Evolutionary conservation across 2,888 invertebrate species (phyloP).

Genomic region (Elmis aenea): DNA sequence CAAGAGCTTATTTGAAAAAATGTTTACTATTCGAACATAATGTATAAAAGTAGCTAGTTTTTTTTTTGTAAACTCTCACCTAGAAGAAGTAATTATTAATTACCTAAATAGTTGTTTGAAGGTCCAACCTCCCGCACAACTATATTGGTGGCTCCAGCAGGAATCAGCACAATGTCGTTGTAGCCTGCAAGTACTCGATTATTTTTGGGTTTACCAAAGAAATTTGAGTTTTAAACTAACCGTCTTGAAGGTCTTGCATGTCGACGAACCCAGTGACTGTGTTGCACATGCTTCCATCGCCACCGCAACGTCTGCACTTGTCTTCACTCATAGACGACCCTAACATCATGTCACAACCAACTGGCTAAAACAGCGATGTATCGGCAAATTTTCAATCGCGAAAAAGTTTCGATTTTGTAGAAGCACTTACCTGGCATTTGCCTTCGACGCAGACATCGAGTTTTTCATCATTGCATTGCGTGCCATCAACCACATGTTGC

Average conservation of each 20-base stretch:
- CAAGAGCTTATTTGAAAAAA: too few relatives aligned
- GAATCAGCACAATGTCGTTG: conserved; percentile 85
- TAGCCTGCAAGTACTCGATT: conserved; percentile 61
- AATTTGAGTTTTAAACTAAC: conserved; percentile 46
- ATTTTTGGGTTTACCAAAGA: neutral
- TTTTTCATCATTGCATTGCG: conserved; percentile 73
- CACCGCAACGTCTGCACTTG: conserved; percentile 88
- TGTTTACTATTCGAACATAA: too few relatives aligned
- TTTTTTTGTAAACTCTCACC: too few relatives aligned
- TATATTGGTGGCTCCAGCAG: conserved; percentile 90
- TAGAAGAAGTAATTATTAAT: too few relatives aligned
- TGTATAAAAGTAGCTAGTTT: too few relatives aligned
- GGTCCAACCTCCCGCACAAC: conserved; percentile 69
- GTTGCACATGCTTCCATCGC: conserved; percentile 82
- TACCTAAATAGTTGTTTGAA: conserved; percentile 88
- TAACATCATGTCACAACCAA: conserved; percentile 93
- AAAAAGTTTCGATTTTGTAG: neutral
- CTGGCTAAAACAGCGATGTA: conserved; percentile 54
- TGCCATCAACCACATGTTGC: conserved; percentile 76
- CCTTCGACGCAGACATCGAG: conserved; percentile 94
- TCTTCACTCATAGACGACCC: conserved; percentile 85
- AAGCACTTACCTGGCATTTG: conserved; percentile 70
- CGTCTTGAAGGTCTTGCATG: conserved; percentile 66
- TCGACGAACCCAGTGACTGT: conserved; percentile 69
- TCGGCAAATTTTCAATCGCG: neutral